Base-by-base conservation (phyloP, 2,797 vertebrate genomes). In the Odontamblyopus lacepedii region DNA sequence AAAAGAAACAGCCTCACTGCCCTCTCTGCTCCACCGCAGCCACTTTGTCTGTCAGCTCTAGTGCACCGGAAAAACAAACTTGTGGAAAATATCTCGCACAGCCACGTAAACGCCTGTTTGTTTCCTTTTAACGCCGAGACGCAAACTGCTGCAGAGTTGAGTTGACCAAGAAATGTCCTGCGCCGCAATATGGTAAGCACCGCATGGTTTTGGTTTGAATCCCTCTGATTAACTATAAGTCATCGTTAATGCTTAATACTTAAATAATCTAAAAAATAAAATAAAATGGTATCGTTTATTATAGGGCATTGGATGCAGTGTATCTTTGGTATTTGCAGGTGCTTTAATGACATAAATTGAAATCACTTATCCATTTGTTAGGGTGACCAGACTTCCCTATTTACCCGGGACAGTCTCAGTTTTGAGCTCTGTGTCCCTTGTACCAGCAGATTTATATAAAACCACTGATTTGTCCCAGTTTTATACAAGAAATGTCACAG, bases 101-200 rank as follows among this genome's bases (percentile, higher is more conserved):
- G 79, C 69, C 79, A 75, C 82, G 65, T 78, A 62, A 62, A 75
- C 76, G 41, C 51, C 5, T 30, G 32, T 30, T 68, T 26, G 64
- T 41, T 63, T 69, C 53, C 38, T 74, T 73, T 30, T 59, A 69
- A 84, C 53, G 11, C 18, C 44, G 19, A 79, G 64, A 75, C 26
- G 70, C 32, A 4, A 74, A 55, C 81, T 70, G 82, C 84, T 64
- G 78, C 48, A 19, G 53, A 51, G 71, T 56, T 64, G 79, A 51
- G 71, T 51, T 66, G 78, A 30, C 69, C 73, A 15, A 74, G 85
- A 82, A 73, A 89, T 91, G 88, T 80, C 78, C 83, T 77, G 81
- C 87, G 35, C 65, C 83, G 63, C 50, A 88, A 80, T 50, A 88
- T 87, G 92, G 92, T 93, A 80, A 90, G 88, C 18, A n/a, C 30